Percentiles rank a stretch among this genome's conserved stretches.
These are phyloP conservation scores for Sceloporus tristichus DNA, from an alignment of 2,113 vertebrate species.

Conservation along the genomic window DNA sequence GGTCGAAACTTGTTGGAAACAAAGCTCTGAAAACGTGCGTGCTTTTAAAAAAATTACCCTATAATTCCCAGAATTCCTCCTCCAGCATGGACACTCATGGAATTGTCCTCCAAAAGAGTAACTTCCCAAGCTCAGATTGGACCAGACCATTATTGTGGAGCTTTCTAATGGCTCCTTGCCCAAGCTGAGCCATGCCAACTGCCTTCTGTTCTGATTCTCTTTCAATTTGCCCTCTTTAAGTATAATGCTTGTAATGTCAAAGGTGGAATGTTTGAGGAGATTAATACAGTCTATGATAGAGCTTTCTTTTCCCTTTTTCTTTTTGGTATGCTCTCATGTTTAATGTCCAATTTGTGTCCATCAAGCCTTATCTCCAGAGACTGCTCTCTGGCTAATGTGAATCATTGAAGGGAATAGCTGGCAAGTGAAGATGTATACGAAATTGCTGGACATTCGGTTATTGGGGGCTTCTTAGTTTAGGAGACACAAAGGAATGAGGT, in stretches of 20 bases:
- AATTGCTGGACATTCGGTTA: neutral
- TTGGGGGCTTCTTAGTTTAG: neutral
- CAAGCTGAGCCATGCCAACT: too few relatives aligned
- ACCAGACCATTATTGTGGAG: too few relatives aligned
- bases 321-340: neutral
- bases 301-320: neutral
- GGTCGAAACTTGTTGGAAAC: too few relatives aligned
- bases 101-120: too few relatives aligned
- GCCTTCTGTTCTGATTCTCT: neutral
- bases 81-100: too few relatives aligned
- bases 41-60: too few relatives aligned
- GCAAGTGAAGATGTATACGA: neutral
- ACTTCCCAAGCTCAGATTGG: too few relatives aligned
- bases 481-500: neutral
- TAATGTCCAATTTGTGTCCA: constrained; percentile 13
- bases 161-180: too few relatives aligned
- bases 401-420: neutral
- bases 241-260: neutral
- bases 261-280: neutral
- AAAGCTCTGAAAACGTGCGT: too few relatives aligned
- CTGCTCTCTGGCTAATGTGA: neutral
- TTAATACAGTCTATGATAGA: neutral
- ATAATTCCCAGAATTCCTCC: too few relatives aligned
- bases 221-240: neutral
- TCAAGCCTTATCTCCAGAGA: constrained; percentile 4